Evolutionary conservation across 2,797 vertebrate species (phyloP), one percentile per base, ranked within the genome.

Genomic region (Syngnathus rostellatus): DNA sequence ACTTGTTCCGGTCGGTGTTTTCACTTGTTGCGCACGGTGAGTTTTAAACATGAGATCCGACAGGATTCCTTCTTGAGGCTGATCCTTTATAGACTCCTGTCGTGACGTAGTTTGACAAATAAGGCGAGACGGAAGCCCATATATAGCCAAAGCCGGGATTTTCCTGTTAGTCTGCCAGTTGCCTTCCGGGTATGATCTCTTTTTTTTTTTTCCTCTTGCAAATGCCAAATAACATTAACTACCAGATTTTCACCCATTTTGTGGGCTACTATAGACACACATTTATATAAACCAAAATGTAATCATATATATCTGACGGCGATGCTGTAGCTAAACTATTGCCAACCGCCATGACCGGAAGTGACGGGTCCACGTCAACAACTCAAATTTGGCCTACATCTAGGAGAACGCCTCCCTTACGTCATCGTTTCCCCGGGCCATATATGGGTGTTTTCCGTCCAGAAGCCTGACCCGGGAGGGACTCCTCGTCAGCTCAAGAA

Each of bases 21-120:
- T 67, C 64, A 71, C 69, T 66, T 74, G 69, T 68, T 50, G 67
- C 53, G 76, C 4, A 16, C 11, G 21, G n/a, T 25, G 69, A 76
- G 69, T 73, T 76, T 77, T 31, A 31, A 79, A 81, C 71, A 78
- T 81, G 39, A 71, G 74, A 77, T 79, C 74, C 84, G 71, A 79
- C 81, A 68, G 38, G 37, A 68, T 77, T 69, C 73, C 69, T 81
- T 74, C 48, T 37, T 61, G 82, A 90, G 87, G 80, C 86, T 86
- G 69, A 12, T 81, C 87, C 90, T 91, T 90, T 92, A 92, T 82
- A 92, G 82, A 82, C 87, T 92, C 84, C 72, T 86, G 79, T 74
- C 72, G 86, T 98, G 95, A 98, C 95, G 95, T 95, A 95, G 82
- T 89, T 94, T 88, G 83, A 93, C 93, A 92, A 90, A 94, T 93